Conservation (phyloP, 2,888 invertebrate genomes). For the Hypercompe scribonia region DNA sequence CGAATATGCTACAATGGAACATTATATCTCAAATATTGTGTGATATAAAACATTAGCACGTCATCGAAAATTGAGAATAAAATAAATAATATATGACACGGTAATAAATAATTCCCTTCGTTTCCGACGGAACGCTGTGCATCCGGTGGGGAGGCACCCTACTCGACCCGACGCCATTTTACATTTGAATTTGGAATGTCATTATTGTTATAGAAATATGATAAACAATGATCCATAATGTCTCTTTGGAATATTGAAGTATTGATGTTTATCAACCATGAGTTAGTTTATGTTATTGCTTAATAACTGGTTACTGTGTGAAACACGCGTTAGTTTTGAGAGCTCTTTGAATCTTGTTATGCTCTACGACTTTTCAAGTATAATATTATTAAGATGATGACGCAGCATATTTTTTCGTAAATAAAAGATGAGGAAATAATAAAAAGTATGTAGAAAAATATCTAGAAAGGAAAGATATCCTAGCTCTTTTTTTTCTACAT, state of each 20-base stretch:
- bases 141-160: slow-evolving; percentile 80
- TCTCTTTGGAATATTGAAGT: slow-evolving; percentile 43
- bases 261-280: slow-evolving; percentile 47
- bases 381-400: background rate
- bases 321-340: slow-evolving; percentile 27
- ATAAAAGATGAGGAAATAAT: too few relatives aligned
- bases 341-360: background rate
- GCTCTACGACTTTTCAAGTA: background rate
- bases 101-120: slow-evolving; percentile 71
- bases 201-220: slow-evolving; percentile 65
- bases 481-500: too few relatives aligned
- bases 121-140: slow-evolving; percentile 73
- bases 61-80: slow-evolving; percentile 69
- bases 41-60: slow-evolving; percentile 70
- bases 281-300: slow-evolving; percentile 45
- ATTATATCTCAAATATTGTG: slow-evolving; percentile 55
- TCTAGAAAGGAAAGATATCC: too few relatives aligned
- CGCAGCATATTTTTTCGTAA: too few relatives aligned
- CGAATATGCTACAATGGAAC: slow-evolving; percentile 25
- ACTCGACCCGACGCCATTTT: slow-evolving; percentile 74
- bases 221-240: slow-evolving; percentile 51
- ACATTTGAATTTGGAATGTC: slow-evolving; percentile 71
- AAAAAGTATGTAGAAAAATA: too few relatives aligned
- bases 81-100: slow-evolving; percentile 73
- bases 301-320: slow-evolving; percentile 32